Percentiles rank a stretch among this genome's conserved stretches.
Evolutionary conservation across 2,888 invertebrate species (phyloP).

Genomic region (Meliscaeva auricollis): DNA sequence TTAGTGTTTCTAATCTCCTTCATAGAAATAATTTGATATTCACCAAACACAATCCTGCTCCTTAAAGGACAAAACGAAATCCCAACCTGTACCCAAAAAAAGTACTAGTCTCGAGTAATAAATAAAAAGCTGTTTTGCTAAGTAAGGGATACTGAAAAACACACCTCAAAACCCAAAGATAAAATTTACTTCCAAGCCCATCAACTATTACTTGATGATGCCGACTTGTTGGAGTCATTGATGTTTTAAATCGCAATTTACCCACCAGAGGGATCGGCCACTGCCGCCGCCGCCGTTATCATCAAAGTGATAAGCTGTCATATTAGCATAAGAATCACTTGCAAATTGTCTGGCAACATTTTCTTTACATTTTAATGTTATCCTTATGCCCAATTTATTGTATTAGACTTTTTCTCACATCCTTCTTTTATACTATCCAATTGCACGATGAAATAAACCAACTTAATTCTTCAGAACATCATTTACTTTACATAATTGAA

Average conservation of each 20-base stretch:
- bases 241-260: slow-evolving; percentile 5
- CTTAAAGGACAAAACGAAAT: neutral
- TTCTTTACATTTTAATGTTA: neutral
- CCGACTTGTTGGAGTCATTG: slow-evolving; percentile 5
- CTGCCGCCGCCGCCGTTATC: neutral
- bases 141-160: neutral
- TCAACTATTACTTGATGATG: neutral
- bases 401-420: slow-evolving; percentile 1
- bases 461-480: slow-evolving; percentile 27
- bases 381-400: neutral
- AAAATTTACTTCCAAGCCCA: neutral
- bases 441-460: neutral
- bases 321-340: slow-evolving; percentile 63
- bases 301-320: slow-evolving; percentile 8
- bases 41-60: neutral
- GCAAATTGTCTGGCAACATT: slow-evolving; percentile 40
- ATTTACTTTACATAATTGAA: slow-evolving; percentile 64
- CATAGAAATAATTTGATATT: too few species aligned
- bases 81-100: too few species aligned
- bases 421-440: neutral
- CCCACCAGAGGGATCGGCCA: slow-evolving; percentile 4
- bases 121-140: neutral
- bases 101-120: neutral
- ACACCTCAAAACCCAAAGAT: neutral
- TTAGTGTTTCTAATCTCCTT: too few species aligned